These are phyloP conservation scores for Urocolius indicus DNA, from an alignment of 2,113 vertebrate genomes.

Conservation along the genomic window DNA sequence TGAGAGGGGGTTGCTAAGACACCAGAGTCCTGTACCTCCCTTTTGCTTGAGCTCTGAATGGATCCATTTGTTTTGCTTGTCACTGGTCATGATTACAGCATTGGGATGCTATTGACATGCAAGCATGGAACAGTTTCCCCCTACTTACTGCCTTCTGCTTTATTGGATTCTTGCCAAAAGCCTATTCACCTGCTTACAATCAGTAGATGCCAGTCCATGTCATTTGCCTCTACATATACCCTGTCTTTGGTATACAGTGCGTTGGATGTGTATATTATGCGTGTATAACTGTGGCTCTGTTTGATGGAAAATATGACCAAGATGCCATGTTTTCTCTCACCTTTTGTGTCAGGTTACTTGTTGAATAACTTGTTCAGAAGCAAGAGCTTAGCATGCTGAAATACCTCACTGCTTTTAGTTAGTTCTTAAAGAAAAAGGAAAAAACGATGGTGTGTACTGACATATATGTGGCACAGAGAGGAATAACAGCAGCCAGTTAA, in stretches of 20 bases:
- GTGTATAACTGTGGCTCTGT: not conserved
- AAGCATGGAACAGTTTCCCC: not conserved
- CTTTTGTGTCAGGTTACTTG: not conserved
- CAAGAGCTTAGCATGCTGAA: not conserved
- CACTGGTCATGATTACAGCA: not conserved
- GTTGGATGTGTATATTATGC: not conserved
- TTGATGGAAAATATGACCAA: not conserved
- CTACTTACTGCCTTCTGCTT: not conserved
- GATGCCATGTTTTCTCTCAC: not conserved
- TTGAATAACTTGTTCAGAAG: constrained; percentile 37
- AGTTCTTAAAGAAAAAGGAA: constrained; percentile 54
- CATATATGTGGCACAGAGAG: constrained; percentile 42
- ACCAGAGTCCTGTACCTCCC: not conserved
- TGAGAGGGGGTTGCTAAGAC: not conserved
- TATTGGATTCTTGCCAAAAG: not conserved
- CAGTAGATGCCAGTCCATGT: not conserved
- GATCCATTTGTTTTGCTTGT: not conserved
- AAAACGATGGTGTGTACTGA: constrained; percentile 4
- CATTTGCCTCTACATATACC: not conserved
- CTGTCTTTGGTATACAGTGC: not conserved
- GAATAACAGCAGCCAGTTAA: constrained; percentile 46
- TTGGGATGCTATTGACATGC: not conserved
- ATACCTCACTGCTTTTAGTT: constrained; percentile 42
- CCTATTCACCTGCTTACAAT: not conserved
- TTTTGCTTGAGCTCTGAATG: not conserved